Evolutionary conservation across 2,888 invertebrate species (phyloP).

Genomic region (Yponomeuta evonymella): DNA sequence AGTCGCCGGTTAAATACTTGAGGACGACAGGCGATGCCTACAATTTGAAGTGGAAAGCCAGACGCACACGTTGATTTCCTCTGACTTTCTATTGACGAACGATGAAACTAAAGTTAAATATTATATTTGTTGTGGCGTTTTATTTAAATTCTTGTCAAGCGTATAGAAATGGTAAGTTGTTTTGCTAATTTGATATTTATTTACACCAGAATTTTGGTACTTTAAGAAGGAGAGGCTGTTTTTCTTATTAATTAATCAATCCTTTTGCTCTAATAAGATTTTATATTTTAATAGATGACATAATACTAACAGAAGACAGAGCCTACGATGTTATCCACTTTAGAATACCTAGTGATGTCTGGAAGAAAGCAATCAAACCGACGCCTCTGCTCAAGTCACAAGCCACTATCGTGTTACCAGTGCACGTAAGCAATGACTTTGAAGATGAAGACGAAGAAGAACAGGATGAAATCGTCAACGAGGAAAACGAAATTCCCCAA

Average conservation of each 20-base stretch:
- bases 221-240: too few species aligned
- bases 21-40: slow-evolving; percentile 45
- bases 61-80: slow-evolving; percentile 29
- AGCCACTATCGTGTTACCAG: slow-evolving; percentile 57
- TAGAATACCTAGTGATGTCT: slow-evolving; percentile 48
- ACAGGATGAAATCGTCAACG: slow-evolving; percentile 29
- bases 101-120: slow-evolving; percentile 1
- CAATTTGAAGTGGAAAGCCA: slow-evolving; percentile 53
- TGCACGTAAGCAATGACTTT: slow-evolving; percentile 52
- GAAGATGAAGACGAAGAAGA: slow-evolving; percentile 37
- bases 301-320: slow-evolving; percentile 36
- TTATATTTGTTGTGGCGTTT: neutral
- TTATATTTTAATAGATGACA: slow-evolving; percentile 30
- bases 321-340: slow-evolving; percentile 52
- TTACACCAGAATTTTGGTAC: too few species aligned
- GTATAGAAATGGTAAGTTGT: neutral
- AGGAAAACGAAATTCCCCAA: slow-evolving; percentile 30
- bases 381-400: slow-evolving; percentile 61
- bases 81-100: slow-evolving; percentile 10
- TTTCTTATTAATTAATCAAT: too few species aligned
- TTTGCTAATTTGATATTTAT: neutral
- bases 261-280: too few species aligned
- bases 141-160: neutral
- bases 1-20: slow-evolving; percentile 56
- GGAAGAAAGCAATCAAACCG: slow-evolving; percentile 54